phyloP scores from a whole-genome alignment of 2,888 invertebrate genomes.

The Drosophila affinis region DNA sequence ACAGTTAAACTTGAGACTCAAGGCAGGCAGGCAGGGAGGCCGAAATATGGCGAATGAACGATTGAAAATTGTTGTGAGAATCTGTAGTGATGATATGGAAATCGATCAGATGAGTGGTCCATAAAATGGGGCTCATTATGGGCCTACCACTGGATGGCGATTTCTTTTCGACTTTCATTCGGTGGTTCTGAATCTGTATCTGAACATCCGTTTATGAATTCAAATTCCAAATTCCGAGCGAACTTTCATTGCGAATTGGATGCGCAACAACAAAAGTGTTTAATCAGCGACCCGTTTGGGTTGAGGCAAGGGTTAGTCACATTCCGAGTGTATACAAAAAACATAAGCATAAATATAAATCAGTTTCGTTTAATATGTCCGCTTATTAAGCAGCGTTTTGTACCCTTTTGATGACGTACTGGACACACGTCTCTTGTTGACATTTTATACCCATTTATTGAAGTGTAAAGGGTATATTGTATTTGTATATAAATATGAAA shows the following conservation, averaged over 20 bases:
- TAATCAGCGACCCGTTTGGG: constrained; percentile 28
- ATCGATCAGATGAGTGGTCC: constrained; percentile 25
- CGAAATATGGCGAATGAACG: constrained; percentile 36
- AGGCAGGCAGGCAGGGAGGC: constrained; percentile 24
- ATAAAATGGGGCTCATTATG: constrained; percentile 36
- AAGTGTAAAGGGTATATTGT: not conserved
- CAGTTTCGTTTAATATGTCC: constrained; percentile 58
- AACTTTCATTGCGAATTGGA: constrained; percentile 25
- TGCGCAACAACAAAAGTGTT: constrained; percentile 11
- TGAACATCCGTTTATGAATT: constrained; percentile 9
- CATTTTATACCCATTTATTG: not conserved
- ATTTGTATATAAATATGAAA: not conserved
- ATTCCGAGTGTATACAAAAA: constrained; percentile 11
- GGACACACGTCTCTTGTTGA: not conserved
- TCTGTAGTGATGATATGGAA: constrained; percentile 34
- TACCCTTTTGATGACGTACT: constrained; percentile 52
- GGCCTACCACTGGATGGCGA: constrained; percentile 2
- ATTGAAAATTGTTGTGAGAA: constrained; percentile 29
- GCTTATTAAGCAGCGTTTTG: constrained; percentile 40
- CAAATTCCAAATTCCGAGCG: constrained; percentile 14
- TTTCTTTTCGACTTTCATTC: constrained; percentile 13
- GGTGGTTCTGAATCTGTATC: not conserved
- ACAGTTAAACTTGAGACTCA: constrained; percentile 18
- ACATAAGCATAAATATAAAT: constrained; percentile 47
- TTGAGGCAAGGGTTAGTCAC: constrained; percentile 54